Evolutionary conservation across 2,113 vertebrate species (phyloP), one percentile per base, ranked within the genome.

Genomic region (Pteruthius melanotis): DNA sequence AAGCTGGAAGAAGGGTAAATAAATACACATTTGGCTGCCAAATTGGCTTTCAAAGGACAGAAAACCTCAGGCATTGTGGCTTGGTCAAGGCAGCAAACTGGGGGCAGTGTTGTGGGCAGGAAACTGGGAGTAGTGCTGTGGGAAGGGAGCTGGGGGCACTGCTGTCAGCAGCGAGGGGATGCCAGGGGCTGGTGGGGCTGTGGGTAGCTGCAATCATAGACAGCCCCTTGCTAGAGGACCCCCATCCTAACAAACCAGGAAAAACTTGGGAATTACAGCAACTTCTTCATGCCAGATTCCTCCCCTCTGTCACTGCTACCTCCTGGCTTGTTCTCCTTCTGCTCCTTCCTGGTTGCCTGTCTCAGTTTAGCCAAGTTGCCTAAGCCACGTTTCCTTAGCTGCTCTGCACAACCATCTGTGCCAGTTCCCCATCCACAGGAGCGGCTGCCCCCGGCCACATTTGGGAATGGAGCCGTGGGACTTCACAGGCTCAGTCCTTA

Each of bases 401-500:
- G 2, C 28, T 40, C 40, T 31, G 27, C 64, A 72, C 44, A 82
- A 24, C 16, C 2, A 1, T 33, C 72, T 50, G 40, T 82, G 72
- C 52, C 2, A 1, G 45, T 42, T 94, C 39, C 23, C 39, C 49
- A 20, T 6, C 10, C 1, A 2, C 64, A 40, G 56, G 42, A 71
- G 64, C 2, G 0, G 40, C 74, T 45, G 69, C 31, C 23, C 24
- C 10, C 0, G 1, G 39, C 39, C 2, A 5, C 21, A 17, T 61
- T 18, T 85, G 42, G 44, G 37, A 37, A 42, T 50, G 66, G 17
- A 59, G 26, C 33, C 16, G 7, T 13, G 76, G 80, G 68, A 52
- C 37, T 61, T 53, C 75, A 16, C 1, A 5, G 54, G 11, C 37
- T 49, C 78, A 49, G 42, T 69, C 56, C 31, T 37, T 12, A 24